These are phyloP conservation scores for Caenorhabditis latens DNA, from an alignment of 1,140 invertebrate genomes.

Conservation along the genomic window DNA sequence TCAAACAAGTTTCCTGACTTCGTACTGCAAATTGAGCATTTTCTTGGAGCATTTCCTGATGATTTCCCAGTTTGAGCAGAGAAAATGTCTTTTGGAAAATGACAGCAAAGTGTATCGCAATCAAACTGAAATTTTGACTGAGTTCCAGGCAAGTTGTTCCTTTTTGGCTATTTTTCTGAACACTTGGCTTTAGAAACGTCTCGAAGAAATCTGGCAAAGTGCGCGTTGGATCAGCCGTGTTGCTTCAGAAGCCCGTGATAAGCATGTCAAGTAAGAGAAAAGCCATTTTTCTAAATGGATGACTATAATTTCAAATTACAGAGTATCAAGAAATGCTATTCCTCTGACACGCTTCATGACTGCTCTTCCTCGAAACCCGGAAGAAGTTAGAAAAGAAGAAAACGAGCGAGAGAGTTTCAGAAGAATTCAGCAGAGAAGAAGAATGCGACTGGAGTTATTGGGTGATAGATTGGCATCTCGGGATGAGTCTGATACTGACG, in stretches of 20 bases:
- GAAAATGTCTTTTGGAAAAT: slow-evolving; percentile 86
- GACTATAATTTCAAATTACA: not conserved
- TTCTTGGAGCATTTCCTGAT: slow-evolving; percentile 91
- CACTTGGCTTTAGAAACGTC: slow-evolving; percentile 75
- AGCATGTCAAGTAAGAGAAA: slow-evolving; percentile 78
- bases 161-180: not conserved
- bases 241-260: slow-evolving; percentile 90
- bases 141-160: slow-evolving; percentile 32
- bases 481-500: slow-evolving; percentile 17
- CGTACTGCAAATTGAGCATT: slow-evolving; percentile 90
- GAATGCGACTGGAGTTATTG: slow-evolving; percentile 11
- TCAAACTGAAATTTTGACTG: slow-evolving; percentile 64
- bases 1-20: slow-evolving; percentile 87
- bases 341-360: slow-evolving; percentile 53
- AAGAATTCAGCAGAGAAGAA: slow-evolving; percentile 13
- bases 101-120: slow-evolving; percentile 84
- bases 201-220: slow-evolving; percentile 86
- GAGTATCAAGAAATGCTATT: slow-evolving; percentile 57
- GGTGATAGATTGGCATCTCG: not conserved
- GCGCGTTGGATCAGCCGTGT: slow-evolving; percentile 94
- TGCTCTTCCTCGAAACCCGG: slow-evolving; percentile 17
- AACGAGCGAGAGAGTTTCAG: slow-evolving; percentile 25
- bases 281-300: not conserved
- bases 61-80: slow-evolving; percentile 87
- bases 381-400: slow-evolving; percentile 37